These are phyloP conservation scores for Eupeodes luniger DNA, from an alignment of 2,888 invertebrate genomes.

Conservation along the genomic window DNA sequence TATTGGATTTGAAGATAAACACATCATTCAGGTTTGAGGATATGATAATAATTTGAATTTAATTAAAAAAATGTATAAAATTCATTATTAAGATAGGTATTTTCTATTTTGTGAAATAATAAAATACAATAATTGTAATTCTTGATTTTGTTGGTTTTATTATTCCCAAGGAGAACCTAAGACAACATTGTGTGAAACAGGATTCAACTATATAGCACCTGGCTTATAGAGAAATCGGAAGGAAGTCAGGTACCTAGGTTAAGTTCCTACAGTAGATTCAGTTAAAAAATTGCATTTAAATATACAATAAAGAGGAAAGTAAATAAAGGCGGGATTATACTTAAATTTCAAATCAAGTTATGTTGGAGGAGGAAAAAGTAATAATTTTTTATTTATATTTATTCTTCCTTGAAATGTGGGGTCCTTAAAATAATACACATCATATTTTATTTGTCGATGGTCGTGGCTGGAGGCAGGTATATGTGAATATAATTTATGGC, in stretches of 20 bases:
- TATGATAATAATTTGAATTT: slow-evolving; percentile 9
- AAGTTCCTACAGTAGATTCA: background rate
- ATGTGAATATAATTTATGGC: background rate
- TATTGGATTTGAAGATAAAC: background rate
- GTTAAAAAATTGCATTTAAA: background rate
- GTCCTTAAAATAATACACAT: slow-evolving; percentile 22
- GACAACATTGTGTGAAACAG: slow-evolving; percentile 18
- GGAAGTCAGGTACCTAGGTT: slow-evolving; percentile 29
- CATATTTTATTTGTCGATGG: background rate
- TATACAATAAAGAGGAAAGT: background rate
- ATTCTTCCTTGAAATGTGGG: background rate
- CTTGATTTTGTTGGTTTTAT: slow-evolving; percentile 30
- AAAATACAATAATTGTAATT: background rate
- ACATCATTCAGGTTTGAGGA: background rate
- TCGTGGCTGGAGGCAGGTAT: background rate
- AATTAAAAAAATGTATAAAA: slow-evolving; percentile 18
- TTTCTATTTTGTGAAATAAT: background rate
- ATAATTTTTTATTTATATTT: slow-evolving; percentile 1
- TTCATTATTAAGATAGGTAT: background rate
- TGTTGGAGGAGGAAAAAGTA: background rate
- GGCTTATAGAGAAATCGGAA: slow-evolving; percentile 1
- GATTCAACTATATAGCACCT: slow-evolving; percentile 25
- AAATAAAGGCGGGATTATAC: background rate
- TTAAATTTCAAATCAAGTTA: slow-evolving; percentile 38
- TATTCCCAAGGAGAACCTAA: slow-evolving; percentile 1